Evolutionary conservation across 2,113 vertebrate species (phyloP), one percentile per base, ranked within the genome.

Genomic region (Rhea americana): DNA sequence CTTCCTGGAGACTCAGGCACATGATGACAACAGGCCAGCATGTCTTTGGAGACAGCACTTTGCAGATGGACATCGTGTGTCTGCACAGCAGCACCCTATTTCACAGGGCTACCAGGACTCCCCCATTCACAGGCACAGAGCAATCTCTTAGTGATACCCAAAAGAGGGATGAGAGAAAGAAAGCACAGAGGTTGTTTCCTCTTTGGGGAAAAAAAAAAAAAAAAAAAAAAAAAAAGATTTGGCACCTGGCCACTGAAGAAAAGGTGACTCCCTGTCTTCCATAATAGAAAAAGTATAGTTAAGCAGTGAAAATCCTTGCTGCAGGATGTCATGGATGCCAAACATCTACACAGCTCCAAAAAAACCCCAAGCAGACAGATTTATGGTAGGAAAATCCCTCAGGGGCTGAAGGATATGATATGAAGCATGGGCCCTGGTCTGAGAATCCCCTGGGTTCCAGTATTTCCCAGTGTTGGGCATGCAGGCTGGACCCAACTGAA

Each of bases 361-460:
- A 47, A 70, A 9, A 35, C 35, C 35, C 35, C 4, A 21, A 20
- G 4, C 77, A 28, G 50, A 9, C 7, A 5, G 41, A 63, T 76
- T 41, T 10, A 15, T 7, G 18, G 35, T 28, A 37, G 43, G 72
- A 66, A 72, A 87, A 51, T 66, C 8, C 3, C 8, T 1, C 8
- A 17, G 24, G 9, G 18, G 16, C 28, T 67, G 37, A 35, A 32
- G 59, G 72, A 47, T 30, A 2, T 28, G 55, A 30, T 61, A 66
- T 1, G 3, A 22, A 77, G 45, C 2, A 0, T 0, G 1, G 63
- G 13, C 17, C 58, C 30, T 63, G 71, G 32, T 67, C 53, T 67
- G 51, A 45, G 37, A 66, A 39, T 45, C 7, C 61, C 28, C n/a
- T 21, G 53, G 28, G 8, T 47, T 85, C 47, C 28, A 25, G 32